Evolutionary conservation across 2,888 invertebrate genomes (phyloP).

Genomic region (Amphipyra berbera): DNA sequence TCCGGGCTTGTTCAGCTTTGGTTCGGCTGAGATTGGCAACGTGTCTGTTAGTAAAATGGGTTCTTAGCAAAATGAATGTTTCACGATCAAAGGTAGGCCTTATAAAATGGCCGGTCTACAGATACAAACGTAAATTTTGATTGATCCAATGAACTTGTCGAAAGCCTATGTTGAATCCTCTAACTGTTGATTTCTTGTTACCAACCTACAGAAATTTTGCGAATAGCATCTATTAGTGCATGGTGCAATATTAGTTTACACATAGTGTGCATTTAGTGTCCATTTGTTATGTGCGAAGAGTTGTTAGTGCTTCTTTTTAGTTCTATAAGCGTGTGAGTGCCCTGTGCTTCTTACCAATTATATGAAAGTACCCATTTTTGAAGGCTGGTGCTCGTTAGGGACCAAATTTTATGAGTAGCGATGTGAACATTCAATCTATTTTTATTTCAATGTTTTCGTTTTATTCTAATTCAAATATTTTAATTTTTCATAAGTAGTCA

Average conservation of each 20-base stretch:
- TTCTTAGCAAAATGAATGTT: too few species aligned
- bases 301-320: slow-evolving; percentile 27
- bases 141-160: too few species aligned
- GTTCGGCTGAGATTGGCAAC: too few species aligned
- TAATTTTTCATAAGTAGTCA: slow-evolving; percentile 3
- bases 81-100: too few species aligned
- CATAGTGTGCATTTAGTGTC: slow-evolving; percentile 21
- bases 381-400: slow-evolving; percentile 29
- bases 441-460: too few species aligned
- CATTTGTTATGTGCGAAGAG: slow-evolving; percentile 21
- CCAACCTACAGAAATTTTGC: not conserved
- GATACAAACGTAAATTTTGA: too few species aligned
- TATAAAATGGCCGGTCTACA: too few species aligned
- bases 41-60: too few species aligned
- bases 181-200: not conserved
- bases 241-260: slow-evolving; percentile 22
- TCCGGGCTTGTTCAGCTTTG: too few species aligned
- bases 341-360: slow-evolving; percentile 24
- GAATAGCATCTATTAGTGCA: slow-evolving; percentile 31
- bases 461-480: too few species aligned
- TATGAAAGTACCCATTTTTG: not conserved
- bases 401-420: not conserved
- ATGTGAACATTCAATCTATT: too few species aligned
- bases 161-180: not conserved
- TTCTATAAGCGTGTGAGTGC: slow-evolving; percentile 49